Evolutionary conservation across 2,888 invertebrate species (phyloP).

Genomic region (Seira musarum): DNA sequence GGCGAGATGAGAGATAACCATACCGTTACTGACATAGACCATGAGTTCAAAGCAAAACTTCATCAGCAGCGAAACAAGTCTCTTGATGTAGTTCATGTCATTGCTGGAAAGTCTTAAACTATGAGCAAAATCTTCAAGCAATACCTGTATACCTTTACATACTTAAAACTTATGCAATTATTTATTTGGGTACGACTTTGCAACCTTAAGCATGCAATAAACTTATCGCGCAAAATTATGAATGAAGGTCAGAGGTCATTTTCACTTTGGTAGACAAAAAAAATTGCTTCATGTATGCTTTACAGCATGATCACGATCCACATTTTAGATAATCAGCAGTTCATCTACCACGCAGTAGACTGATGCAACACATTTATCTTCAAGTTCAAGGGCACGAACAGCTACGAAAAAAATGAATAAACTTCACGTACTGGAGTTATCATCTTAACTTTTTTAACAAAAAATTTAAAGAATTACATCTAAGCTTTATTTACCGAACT

Average conservation of each 20-base stretch:
- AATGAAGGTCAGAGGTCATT: background rate
- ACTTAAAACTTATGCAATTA: background rate
- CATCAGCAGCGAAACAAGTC: conserved; percentile 33
- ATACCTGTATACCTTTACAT: too few relatives aligned
- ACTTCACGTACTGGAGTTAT: too few relatives aligned
- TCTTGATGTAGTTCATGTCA: conserved; percentile 26
- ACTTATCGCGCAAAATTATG: background rate
- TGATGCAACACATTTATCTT: background rate
- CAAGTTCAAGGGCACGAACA: conserved; percentile 37
- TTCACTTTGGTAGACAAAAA: background rate
- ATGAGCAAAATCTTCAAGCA: background rate
- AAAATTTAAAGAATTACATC: too few relatives aligned
- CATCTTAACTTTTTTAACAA: background rate
- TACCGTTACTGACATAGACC: too few relatives aligned
- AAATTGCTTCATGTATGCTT: background rate
- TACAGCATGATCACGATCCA: background rate
- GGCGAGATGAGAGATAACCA: background rate
- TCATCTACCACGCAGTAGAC: background rate
- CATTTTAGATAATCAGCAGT: background rate
- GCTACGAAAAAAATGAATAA: too few relatives aligned
- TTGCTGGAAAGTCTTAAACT: too few relatives aligned
- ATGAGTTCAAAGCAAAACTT: background rate
- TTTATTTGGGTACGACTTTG: background rate
- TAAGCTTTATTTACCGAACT: too few relatives aligned
- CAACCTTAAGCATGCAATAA: background rate